phyloP scores from a whole-genome alignment of 1,140 invertebrate species.

The Galleria mellonella region DNA sequence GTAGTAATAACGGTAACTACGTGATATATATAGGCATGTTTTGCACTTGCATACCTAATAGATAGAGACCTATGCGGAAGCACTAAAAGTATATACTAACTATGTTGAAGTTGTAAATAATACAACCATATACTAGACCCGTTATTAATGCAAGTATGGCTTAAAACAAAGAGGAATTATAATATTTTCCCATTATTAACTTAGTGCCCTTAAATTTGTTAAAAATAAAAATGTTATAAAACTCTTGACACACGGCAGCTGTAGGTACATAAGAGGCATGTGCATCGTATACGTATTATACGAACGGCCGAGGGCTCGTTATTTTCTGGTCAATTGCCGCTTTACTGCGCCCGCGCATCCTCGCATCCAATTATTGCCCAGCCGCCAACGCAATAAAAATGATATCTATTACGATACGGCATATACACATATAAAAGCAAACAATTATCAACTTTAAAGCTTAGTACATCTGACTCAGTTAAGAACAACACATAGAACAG shows the following conservation, averaged over 20 bases:
- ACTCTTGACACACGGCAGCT: slow-evolving; percentile 46
- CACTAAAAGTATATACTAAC: too few relatives aligned
- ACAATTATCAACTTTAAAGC: slow-evolving; percentile 13
- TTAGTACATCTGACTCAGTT: background rate
- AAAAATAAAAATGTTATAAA: slow-evolving; percentile 56
- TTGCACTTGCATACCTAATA: too few relatives aligned
- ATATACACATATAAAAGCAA: slow-evolving; percentile 13
- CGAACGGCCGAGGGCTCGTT: slow-evolving; percentile 53
- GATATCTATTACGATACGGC: slow-evolving; percentile 14
- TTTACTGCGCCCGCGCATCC: slow-evolving; percentile 71
- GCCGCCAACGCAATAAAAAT: slow-evolving; percentile 69
- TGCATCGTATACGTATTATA: slow-evolving; percentile 33
- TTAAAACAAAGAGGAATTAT: too few relatives aligned
- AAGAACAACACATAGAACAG: slow-evolving; percentile 1
- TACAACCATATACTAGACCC: too few relatives aligned
- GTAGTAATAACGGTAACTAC: too few relatives aligned
- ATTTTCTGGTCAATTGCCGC: slow-evolving; percentile 73
- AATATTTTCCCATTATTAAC: slow-evolving; percentile 4
- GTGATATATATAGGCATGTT: too few relatives aligned
- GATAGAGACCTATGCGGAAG: too few relatives aligned
- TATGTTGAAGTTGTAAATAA: too few relatives aligned
- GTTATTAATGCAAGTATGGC: too few relatives aligned
- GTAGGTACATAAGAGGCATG: slow-evolving; percentile 44
- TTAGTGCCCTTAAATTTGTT: slow-evolving; percentile 7
- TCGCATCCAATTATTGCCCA: slow-evolving; percentile 68